phyloP scores from a whole-genome alignment of 2,797 vertebrate genomes.

The Enteromius treurensis region DNA sequence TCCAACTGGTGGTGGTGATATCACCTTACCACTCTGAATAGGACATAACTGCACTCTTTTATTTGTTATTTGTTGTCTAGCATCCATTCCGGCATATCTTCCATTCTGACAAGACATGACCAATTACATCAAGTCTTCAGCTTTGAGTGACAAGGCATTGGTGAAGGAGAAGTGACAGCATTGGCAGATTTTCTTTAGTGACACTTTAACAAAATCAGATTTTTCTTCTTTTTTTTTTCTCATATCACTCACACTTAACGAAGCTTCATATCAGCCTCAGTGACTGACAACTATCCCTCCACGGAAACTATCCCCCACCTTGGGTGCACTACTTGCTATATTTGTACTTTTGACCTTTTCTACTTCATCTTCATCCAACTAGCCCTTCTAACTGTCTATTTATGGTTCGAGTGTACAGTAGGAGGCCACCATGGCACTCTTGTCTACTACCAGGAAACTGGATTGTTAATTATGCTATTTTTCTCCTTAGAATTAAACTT shows the following conservation, averaged over 20 bases:
- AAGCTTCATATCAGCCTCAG: constrained; percentile 50
- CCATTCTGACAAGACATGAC: constrained; percentile 50
- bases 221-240: neutral
- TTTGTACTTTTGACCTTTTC: constrained; percentile 77
- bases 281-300: constrained; percentile 42
- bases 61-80: constrained; percentile 50
- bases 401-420: constrained; percentile 40
- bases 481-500: constrained; percentile 66
- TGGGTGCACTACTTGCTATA: constrained; percentile 61
- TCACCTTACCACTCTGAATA: constrained; percentile 35
- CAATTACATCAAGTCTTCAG: constrained; percentile 62
- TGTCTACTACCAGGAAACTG: constrained; percentile 59
- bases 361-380: constrained; percentile 68
- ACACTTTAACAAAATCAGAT: constrained; percentile 23
- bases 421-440: constrained; percentile 66
- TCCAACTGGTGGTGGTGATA: constrained; percentile 41
- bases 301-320: constrained; percentile 50
- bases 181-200: constrained; percentile 9
- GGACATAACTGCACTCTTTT: constrained; percentile 45
- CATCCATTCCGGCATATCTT: constrained; percentile 56
- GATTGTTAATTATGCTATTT: constrained; percentile 72
- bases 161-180: constrained; percentile 53
- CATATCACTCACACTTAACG: constrained; percentile 57
- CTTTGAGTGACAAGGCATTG: constrained; percentile 42
- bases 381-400: constrained; percentile 45